phyloP scores from a whole-genome alignment of 23 tunicate species.

The Ciona savignyi region DNA sequence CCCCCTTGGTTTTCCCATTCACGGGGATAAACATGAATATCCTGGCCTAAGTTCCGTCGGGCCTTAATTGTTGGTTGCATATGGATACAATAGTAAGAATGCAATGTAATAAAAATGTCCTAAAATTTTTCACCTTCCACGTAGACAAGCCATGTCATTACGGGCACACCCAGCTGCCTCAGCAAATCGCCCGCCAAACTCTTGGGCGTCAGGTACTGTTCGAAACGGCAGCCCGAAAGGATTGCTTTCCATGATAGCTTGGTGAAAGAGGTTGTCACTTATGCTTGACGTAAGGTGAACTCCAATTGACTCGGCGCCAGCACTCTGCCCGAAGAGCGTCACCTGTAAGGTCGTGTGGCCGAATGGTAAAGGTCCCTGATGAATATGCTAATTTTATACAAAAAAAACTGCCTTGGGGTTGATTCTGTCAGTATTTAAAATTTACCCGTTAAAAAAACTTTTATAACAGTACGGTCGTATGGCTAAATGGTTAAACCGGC shows the following conservation, averaged over 20 bases:
- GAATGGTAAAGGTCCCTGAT: too few species aligned
- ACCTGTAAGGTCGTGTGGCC: constrained; percentile 38
- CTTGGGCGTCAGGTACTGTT: constrained; percentile 35
- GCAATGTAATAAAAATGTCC: too few species aligned
- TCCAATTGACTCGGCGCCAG: constrained; percentile 60
- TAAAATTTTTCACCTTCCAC: constrained; percentile 51
- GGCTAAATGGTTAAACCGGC: too few species aligned
- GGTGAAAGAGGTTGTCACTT: constrained; percentile 50
- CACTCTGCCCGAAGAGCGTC: constrained; percentile 63
- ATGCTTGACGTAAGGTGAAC: constrained; percentile 47
- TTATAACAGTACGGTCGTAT: constrained; percentile 15
- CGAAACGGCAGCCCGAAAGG: constrained; percentile 83
- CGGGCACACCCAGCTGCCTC: constrained; percentile 23
- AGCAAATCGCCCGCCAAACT: constrained; percentile 53
- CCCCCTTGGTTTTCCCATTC: too few species aligned
- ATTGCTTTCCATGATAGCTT: constrained; percentile 76
- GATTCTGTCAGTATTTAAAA: too few species aligned
- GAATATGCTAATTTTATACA: too few species aligned
- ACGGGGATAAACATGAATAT: too few species aligned
- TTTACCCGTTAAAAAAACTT: too few species aligned
- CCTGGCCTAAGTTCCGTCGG: too few species aligned
- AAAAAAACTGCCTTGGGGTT: too few species aligned
- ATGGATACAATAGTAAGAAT: too few species aligned
- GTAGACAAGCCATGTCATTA: constrained; percentile 60
- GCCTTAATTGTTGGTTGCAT: too few species aligned